These are phyloP conservation scores for Malurus elegans DNA, from an alignment of 2,113 vertebrate species.

Conservation along the genomic window DNA sequence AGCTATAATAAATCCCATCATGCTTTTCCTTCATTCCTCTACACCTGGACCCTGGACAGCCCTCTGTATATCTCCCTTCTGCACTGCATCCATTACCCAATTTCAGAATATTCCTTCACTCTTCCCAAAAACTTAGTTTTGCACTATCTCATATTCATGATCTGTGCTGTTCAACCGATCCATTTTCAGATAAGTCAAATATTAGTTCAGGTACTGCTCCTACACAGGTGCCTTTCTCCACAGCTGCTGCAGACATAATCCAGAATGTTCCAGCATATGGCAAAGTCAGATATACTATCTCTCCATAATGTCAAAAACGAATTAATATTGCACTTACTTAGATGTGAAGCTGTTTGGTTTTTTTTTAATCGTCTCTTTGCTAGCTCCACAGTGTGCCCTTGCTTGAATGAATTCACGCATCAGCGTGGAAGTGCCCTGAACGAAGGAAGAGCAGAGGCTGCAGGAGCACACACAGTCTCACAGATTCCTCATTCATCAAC, in stretches of 20 bases:
- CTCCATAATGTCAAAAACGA: background rate
- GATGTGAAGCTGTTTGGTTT: rapidly evolving
- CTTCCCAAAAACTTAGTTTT: background rate
- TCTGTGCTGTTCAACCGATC: background rate
- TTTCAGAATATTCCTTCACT: background rate
- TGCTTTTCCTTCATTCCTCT: background rate
- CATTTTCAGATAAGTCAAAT: background rate
- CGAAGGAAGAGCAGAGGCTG: background rate
- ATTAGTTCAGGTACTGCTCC: background rate
- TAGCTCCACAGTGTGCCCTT: background rate
- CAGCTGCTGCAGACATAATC: background rate
- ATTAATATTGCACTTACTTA: background rate
- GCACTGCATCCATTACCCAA: background rate
- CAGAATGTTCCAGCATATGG: background rate
- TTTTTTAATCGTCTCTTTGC: background rate
- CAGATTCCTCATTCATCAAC: background rate
- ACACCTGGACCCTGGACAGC: background rate
- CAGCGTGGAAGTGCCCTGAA: background rate
- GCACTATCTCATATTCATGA: background rate
- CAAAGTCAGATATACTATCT: background rate
- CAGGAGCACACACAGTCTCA: background rate
- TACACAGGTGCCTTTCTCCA: background rate
- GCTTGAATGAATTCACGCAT: rapidly evolving
- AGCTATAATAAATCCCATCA: background rate
- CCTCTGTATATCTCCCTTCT: background rate